phyloP scores from a whole-genome alignment of 2,888 invertebrate genomes.

The Pseudococcus jackbeardsleyi region DNA sequence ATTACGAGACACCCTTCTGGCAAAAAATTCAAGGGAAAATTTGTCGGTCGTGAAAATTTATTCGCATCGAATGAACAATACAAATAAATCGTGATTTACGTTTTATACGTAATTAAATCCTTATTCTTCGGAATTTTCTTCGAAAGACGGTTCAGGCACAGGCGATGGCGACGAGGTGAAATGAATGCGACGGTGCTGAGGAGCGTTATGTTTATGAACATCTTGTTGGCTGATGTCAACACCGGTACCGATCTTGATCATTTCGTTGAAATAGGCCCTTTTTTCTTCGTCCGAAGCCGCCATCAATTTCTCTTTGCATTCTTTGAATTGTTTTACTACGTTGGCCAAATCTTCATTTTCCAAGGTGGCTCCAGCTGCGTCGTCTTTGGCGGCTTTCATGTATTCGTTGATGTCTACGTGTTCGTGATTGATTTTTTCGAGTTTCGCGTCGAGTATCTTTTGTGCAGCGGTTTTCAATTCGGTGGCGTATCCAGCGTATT shows the following conservation, averaged over 20 bases:
- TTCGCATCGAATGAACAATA: background rate
- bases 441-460: background rate
- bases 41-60: background rate
- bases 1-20: too few relatives aligned
- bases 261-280: background rate
- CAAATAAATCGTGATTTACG: background rate
- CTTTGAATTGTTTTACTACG: background rate
- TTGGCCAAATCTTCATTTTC: background rate
- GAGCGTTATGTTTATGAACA: background rate
- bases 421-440: background rate
- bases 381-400: background rate
- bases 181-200: too few relatives aligned
- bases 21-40: too few relatives aligned
- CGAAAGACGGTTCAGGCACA: background rate
- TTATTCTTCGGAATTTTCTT: background rate
- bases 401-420: background rate
- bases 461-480: background rate
- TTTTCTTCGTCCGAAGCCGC: background rate
- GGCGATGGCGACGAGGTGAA: too few relatives aligned
- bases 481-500: background rate
- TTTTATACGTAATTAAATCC: background rate
- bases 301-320: background rate
- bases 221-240: background rate
- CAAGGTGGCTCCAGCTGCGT: background rate
- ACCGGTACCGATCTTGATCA: background rate